Base-by-base conservation (phyloP, 1,140 invertebrate genomes). In the Camponotus pennsylvanicus region DNA sequence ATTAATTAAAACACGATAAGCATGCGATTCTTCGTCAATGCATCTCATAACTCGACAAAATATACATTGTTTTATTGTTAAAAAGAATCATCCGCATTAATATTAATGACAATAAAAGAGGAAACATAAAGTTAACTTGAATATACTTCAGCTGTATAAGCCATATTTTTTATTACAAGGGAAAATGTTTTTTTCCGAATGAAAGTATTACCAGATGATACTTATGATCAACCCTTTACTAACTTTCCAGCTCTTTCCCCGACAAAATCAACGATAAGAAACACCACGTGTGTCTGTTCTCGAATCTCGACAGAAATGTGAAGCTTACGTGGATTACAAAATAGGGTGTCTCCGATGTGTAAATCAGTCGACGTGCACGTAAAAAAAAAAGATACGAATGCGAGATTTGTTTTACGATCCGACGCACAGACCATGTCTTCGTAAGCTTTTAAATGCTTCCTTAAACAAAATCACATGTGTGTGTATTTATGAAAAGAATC, bases 361-460 rank as follows among this genome's bases (percentile, higher is more conserved):
- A 90, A 90, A 90, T 90, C 88, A 75, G 57, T 90, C 89, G 73
- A 64, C 79, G 64, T 75, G 75, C 11, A 40, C 27, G 2, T 4
- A 18, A 13, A 49, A 61, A 77, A 52, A 49, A 79, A 73, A 85
- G 13, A 52, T 77, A 83, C 27, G 27, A 89, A 64, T 78, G 77
- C 61, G 66, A 7, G 42, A 57, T 52, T 86, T 79, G 84, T 75
- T 85, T 90, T 64, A 76, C 71, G 76, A 87, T 34, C 15, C 49
- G 69, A 67, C 63, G 61, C 63, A 59, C 73, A 70, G 32, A 61
- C 27, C 21, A 52, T 21, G 18, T 40, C 84, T 67, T 71, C 52
- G 55, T 42, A 15, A 63, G 55, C 13, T 59, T 40, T 78, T 42
- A 13, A 87, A 69, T 61, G 69, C 67, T 85, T 76, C 34, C 69